Evolutionary conservation across 2,113 vertebrate genomes (phyloP).

Genomic region (Oceanites oceanicus): DNA sequence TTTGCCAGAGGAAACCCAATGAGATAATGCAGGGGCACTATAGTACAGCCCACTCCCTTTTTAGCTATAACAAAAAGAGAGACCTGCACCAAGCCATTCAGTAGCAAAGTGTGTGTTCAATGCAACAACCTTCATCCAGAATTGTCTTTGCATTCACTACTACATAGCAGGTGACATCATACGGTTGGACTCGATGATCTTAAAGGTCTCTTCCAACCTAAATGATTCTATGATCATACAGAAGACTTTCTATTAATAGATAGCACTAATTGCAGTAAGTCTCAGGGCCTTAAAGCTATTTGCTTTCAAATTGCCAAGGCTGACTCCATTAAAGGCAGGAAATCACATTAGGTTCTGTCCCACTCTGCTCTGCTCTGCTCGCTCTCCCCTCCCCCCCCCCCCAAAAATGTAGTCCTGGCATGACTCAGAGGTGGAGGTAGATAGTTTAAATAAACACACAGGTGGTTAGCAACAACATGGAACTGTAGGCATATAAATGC

Average conservation of each 20-base stretch:
- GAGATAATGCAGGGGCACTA: background rate
- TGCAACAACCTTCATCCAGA: background rate
- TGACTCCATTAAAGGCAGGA: background rate
- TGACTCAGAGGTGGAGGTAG: background rate
- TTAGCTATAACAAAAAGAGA: background rate
- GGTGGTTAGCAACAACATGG: background rate
- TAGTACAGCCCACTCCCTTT: background rate
- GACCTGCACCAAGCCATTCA: background rate
- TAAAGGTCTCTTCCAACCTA: too few relatives aligned
- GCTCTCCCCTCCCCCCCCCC: too few relatives aligned
- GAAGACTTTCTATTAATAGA: background rate
- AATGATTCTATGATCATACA: too few relatives aligned
- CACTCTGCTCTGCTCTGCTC: too few relatives aligned
- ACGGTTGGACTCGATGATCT: too few relatives aligned
- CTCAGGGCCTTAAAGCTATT: background rate
- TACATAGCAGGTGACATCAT: background rate
- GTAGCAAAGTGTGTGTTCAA: background rate
- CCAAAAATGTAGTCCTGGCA: background rate
- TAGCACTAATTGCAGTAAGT: background rate
- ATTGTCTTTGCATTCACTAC: background rate
- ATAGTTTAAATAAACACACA: background rate
- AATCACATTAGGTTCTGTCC: background rate
- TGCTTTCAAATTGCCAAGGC: background rate
- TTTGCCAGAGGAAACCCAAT: background rate
- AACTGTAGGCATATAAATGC: background rate